phyloP scores from a whole-genome alignment of 2,888 invertebrate species.

The Orchesella flavescens region DNA sequence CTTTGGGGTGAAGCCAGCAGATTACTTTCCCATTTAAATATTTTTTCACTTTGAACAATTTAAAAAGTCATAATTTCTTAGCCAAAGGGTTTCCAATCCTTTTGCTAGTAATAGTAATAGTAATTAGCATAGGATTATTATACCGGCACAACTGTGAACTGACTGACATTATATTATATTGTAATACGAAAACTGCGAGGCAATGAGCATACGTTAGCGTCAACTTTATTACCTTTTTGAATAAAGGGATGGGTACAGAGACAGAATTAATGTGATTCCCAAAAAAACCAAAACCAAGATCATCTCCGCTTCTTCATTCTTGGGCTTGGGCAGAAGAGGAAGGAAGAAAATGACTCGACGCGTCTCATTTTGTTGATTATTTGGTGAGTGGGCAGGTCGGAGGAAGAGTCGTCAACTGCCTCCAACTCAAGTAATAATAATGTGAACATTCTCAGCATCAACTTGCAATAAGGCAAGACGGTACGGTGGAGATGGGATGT shows the following conservation, averaged over 20 bases:
- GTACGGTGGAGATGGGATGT: neutral
- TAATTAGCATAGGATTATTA: constrained; percentile 36
- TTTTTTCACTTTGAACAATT: constrained; percentile 15
- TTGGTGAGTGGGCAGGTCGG: constrained; percentile 45
- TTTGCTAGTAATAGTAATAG: constrained; percentile 9
- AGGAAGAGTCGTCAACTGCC: neutral
- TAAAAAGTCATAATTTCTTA: constrained; percentile 26
- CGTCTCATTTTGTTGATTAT: constrained; percentile 25
- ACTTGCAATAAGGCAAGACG: too few relatives aligned
- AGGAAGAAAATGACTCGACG: constrained; percentile 1
- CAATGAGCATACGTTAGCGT: constrained; percentile 41
- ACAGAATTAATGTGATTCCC: constrained; percentile 30
- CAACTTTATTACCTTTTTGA: constrained; percentile 40
- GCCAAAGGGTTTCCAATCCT: constrained; percentile 11
- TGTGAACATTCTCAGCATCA: too few relatives aligned
- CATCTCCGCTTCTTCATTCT: neutral
- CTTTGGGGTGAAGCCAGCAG: constrained; percentile 19
- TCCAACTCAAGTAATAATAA: neutral
- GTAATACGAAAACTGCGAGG: constrained; percentile 2
- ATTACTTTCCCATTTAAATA: neutral
- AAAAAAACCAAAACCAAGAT: neutral
- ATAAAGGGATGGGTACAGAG: constrained; percentile 31
- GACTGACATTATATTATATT: too few relatives aligned
- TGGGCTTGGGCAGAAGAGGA: neutral
- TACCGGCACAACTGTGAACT: too few relatives aligned